Evolutionary conservation across 2,797 vertebrate genomes (phyloP), one percentile per base, ranked within the genome.

Genomic region (Halcyon chelicuti): DNA sequence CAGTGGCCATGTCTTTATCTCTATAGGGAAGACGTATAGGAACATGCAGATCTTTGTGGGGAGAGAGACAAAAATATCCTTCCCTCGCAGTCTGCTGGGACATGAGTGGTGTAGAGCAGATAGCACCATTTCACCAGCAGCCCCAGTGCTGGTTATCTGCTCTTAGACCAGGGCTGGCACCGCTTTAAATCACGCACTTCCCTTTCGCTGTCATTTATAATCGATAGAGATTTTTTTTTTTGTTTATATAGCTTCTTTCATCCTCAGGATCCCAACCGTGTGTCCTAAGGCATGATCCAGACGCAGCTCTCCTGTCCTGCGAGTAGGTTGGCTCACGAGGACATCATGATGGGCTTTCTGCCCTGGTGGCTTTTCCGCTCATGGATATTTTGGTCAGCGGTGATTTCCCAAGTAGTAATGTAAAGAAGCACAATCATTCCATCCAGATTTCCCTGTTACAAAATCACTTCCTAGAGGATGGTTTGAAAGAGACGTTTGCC

Each of bases 1-100:
- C 94, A 86, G 79, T 67, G 80, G 54, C 88, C 52, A 1, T 7
- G 51, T 46, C 73, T 90, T 94, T 94, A 94, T 95, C 93, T 81
- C 76, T 39, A 47, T 13, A 91, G 55, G 82, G 70, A 91, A 83
- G 73, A 73, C 79, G 49, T 55, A 73, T 2, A 78, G 82, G 85
- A 88, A 89, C 82, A 94, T 1, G 3, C 18, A 71, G 93, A 84
- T 28, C 83, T 76, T 58, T n/a, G 70, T 10, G 73, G 28, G 10
- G 66, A 51, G 7, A 80, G 21, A 72, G 72, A 22, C 75, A 76
- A 35, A 75, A 77, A 37, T 16, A 46, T 46, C 60, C 78, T 80
- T 16, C 12, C 71, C 28, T 28, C 13, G 26, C 14, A 33, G 74
- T 65, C 67, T n/a, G 39, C 60, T 60, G 66, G 76, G 83, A 51